Evolutionary conservation across 35 echinoderm and acorn worm genomes (phyloP).

Genomic region (Amphiura filiformis): DNA sequence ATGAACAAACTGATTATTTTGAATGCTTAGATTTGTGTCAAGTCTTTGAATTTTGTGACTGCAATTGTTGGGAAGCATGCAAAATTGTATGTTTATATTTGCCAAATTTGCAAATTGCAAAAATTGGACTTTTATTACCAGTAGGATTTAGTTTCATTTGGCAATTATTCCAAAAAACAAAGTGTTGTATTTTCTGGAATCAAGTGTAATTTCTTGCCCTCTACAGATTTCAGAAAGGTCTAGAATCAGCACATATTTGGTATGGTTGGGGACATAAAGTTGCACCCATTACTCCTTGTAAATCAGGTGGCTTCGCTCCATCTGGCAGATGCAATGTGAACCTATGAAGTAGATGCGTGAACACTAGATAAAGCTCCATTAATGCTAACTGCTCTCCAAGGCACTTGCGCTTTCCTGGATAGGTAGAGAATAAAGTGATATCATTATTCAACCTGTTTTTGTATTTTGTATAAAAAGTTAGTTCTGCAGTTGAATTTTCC

Average conservation of each 20-base stretch:
- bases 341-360: slow-evolving; percentile 12
- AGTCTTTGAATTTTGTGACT: no score
- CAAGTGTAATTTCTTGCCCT: no score
- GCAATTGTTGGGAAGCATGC: no score
- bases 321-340: neutral
- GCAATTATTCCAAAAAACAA: no score
- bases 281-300: slow-evolving; percentile 9
- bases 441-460: no score
- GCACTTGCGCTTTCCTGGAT: slow-evolving; percentile 3
- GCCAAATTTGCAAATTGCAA: no score
- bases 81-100: no score
- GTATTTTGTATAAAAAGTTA: neutral
- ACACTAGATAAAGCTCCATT: slow-evolving; percentile 14
- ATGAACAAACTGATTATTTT: no score
- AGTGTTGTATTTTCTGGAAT: no score
- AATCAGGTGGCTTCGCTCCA: neutral
- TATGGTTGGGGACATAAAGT: neutral
- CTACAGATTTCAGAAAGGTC: neutral
- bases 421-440: neutral
- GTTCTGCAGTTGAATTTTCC: neutral
- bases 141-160: no score
- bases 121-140: no score
- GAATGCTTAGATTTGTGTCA: no score
- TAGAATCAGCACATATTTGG: neutral
- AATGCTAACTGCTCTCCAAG: slow-evolving; percentile 18